Evolutionary conservation across 2,888 invertebrate genomes (phyloP).

Genomic region (Eristalis arbustorum): DNA sequence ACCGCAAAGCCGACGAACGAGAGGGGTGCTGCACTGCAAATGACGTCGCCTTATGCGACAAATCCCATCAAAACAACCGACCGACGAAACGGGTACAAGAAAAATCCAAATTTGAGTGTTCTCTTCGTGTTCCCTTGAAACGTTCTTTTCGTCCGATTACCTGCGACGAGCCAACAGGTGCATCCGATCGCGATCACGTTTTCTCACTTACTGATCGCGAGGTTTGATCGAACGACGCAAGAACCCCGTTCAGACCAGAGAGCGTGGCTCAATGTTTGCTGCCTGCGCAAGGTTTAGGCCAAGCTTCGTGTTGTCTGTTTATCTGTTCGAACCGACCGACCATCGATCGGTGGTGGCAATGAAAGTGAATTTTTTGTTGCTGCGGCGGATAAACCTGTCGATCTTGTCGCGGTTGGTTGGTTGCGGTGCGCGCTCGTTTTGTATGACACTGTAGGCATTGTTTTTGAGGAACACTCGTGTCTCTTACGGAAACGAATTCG

Average conservation of each 20-base stretch:
- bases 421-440: constrained; percentile 14
- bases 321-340: constrained; percentile 62
- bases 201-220: constrained; percentile 77
- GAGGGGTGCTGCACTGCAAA: constrained; percentile 15
- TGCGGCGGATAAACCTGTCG: constrained; percentile 48
- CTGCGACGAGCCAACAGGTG: constrained; percentile 74
- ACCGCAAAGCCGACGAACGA: constrained; percentile 1
- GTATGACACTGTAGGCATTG: constrained; percentile 8
- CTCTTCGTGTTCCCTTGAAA: constrained; percentile 5
- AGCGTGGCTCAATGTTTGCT: constrained; percentile 23
- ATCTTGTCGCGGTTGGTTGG: constrained; percentile 50
- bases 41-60: constrained; percentile 46
- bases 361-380: constrained; percentile 59
- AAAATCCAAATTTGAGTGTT: constrained; percentile 12
- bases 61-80: constrained; percentile 58
- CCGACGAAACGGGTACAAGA: not conserved
- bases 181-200: constrained; percentile 79
- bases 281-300: constrained; percentile 42
- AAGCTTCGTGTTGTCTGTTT: constrained; percentile 41
- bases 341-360: constrained; percentile 57
- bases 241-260: constrained; percentile 34
- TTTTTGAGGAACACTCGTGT: not conserved
- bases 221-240: constrained; percentile 64
- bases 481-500: not conserved
- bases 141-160: constrained; percentile 43